These are phyloP conservation scores for Sebastes wilsoni DNA, from an alignment of 2,797 vertebrate genomes.

Conservation along the genomic window DNA sequence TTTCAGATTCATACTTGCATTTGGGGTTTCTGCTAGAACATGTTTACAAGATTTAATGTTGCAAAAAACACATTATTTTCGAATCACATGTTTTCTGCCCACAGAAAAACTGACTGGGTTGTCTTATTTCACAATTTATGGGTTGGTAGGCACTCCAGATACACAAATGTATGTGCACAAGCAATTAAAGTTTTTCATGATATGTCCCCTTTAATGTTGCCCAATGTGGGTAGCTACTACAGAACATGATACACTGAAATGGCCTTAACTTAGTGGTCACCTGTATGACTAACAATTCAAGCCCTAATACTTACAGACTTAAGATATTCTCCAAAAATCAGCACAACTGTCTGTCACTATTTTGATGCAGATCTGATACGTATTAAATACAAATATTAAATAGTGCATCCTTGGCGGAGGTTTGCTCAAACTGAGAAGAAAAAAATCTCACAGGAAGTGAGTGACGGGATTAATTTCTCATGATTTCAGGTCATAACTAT, in stretches of 20 bases:
- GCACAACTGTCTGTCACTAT: neutral
- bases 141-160: neutral
- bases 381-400: neutral
- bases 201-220: neutral
- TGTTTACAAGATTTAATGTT: neutral
- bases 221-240: neutral
- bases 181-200: neutral
- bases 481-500: slow-evolving; percentile 4
- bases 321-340: neutral
- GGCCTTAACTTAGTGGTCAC: neutral
- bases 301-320: neutral
- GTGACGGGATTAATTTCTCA: neutral
- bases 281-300: neutral
- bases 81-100: neutral
- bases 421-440: neutral
- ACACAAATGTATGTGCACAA: neutral
- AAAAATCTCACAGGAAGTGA: neutral
- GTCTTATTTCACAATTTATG: neutral
- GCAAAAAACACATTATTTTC: neutral
- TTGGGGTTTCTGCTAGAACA: neutral
- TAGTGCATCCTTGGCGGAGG: neutral
- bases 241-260: neutral
- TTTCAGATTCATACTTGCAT: neutral
- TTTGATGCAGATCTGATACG: neutral
- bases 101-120: neutral